Base-by-base conservation (phyloP, 2,797 vertebrate genomes). In the Odontamblyopus lacepedii region DNA sequence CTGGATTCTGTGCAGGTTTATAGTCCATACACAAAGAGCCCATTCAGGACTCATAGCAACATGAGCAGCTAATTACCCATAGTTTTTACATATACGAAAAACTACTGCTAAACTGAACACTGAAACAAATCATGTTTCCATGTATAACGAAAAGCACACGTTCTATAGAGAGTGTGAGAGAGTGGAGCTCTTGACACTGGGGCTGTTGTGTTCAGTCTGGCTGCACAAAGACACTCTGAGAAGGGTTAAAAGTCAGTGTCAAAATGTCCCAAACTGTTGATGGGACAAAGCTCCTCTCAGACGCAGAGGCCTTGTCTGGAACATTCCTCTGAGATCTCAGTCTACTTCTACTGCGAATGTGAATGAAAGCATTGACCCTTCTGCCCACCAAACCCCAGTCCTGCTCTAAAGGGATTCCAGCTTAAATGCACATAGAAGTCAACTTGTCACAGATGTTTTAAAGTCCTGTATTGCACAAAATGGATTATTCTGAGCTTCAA, bases 321-420 rank as follows among this genome's bases (percentile, higher is more conserved):
- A 90, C 87, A 93, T 92, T 93, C 90, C 90, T 69, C 15, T 73
- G 81, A 76, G 78, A 83, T 87, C 78, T 80, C 78, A 65, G 78
- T 63, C 82, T 86, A 79, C 82, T 78, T 71, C 74, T 55, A 50
- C 59, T 32, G 81, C 75, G 71, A 48, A 87, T 70, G 67, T 87
- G 86, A 92, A 91, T 85, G 85, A 77, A 76, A 53, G 77, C 83
- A 88, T 89, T 91, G 90, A 89, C 83, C 72, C 67, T 62, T 83
- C 71, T 74, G 77, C 26, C 71, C 53, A 5, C 56, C 72, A 61
- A 72, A 78, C 71, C 73, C 73, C 61, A 50, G 19, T 70, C 60
- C 62, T 32, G 19, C 44, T 18, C 19, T 29, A 44, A 32, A 53
- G 5, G 12, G 70, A 67, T 55, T 68, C 67, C 29, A 38, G 38